Evolutionary conservation across 2,797 vertebrate species (phyloP).

Genomic region (Morelia viridis): DNA sequence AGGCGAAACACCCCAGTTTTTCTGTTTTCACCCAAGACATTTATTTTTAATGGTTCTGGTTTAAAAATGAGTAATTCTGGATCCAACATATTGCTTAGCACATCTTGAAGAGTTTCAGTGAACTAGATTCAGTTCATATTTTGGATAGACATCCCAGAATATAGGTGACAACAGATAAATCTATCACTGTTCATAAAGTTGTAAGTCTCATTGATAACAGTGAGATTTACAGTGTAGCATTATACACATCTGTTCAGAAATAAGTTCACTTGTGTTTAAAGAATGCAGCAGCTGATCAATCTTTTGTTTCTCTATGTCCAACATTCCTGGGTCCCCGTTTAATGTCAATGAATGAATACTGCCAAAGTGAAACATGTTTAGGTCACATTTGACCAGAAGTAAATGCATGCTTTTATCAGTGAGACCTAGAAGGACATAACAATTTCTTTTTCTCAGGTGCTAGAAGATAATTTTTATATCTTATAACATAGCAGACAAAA

Average conservation of each 20-base stretch:
- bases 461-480: conserved; percentile 17
- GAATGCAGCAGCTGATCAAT: neutral
- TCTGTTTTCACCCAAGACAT: neutral
- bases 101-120: neutral
- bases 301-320: neutral
- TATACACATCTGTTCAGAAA: neutral
- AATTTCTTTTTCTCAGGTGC: neutral
- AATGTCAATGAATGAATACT: neutral
- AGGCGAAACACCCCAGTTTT: neutral
- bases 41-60: neutral
- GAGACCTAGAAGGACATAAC: neutral
- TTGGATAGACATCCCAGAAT: neutral
- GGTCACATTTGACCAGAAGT: neutral
- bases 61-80: neutral
- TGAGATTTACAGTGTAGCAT: neutral
- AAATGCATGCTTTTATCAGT: neutral
- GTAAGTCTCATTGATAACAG: neutral
- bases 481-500: conserved; percentile 47
- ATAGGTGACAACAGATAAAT: neutral
- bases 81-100: neutral
- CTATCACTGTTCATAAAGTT: neutral
- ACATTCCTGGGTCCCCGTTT: neutral
- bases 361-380: neutral
- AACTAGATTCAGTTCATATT: neutral
- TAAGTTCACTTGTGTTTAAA: neutral